phyloP scores from a whole-genome alignment of 1,140 invertebrate genomes.

The Cardiocondyla obscurior region DNA sequence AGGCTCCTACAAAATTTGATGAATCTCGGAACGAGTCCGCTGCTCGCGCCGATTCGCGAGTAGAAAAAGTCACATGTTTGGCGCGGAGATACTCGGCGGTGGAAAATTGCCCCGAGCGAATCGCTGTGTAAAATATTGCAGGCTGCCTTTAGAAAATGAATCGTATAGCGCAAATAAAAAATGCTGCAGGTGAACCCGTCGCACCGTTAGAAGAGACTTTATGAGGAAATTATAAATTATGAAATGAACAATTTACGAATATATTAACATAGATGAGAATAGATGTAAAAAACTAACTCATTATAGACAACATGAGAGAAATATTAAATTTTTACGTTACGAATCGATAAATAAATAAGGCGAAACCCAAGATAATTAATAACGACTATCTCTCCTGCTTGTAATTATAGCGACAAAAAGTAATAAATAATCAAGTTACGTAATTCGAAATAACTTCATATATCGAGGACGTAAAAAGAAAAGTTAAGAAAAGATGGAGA shows the following conservation, averaged over 20 bases:
- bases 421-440: not conserved
- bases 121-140: slow-evolving; percentile 30
- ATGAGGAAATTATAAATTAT: slow-evolving; percentile 45
- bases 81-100: slow-evolving; percentile 36
- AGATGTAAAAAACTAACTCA: slow-evolving; percentile 8
- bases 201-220: slow-evolving; percentile 32
- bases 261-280: slow-evolving; percentile 31
- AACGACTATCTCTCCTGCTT: not conserved
- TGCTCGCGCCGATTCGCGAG: not conserved
- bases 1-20: slow-evolving; percentile 73
- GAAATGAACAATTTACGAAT: slow-evolving; percentile 31
- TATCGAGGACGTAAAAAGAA: not conserved
- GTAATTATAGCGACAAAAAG: not conserved
- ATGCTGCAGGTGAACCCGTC: slow-evolving; percentile 18
- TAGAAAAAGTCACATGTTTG: slow-evolving; percentile 38
- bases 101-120: slow-evolving; percentile 49
- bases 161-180: not conserved
- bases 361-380: not conserved
- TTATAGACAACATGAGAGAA: not conserved
- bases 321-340: slow-evolving; percentile 11
- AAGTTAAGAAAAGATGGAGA: not conserved
- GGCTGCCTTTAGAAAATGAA: slow-evolving; percentile 52
- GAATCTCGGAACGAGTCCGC: slow-evolving; percentile 62
- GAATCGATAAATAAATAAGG: not conserved
- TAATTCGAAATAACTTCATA: not conserved